Percentiles rank a stretch among this genome's conserved stretches.
Evolutionary conservation across 2,113 vertebrate species (phyloP).

Genomic region (Catagonus wagneri): DNA sequence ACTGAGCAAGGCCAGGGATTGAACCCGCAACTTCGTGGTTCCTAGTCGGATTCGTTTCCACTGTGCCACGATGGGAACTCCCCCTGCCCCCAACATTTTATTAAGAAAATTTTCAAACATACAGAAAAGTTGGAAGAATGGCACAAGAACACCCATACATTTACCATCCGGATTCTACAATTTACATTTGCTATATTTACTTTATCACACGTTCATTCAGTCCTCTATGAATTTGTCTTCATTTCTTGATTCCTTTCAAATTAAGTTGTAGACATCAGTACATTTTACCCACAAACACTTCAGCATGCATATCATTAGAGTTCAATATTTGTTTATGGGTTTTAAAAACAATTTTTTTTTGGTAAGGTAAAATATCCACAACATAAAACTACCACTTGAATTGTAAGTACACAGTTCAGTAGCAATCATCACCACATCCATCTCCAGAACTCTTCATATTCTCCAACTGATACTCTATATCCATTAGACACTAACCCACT

Average conservation of each 20-base stretch:
- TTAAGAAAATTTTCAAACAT: background rate
- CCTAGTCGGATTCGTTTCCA: too few species aligned
- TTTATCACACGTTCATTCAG: background rate
- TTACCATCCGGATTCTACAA: background rate
- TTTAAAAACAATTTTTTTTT: background rate
- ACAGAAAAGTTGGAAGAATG: constrained; percentile 39
- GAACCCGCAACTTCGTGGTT: too few species aligned
- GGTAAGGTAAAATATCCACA: background rate
- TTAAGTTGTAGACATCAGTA: background rate
- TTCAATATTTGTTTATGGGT: background rate
- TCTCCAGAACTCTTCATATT: background rate
- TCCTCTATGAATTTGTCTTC: background rate
- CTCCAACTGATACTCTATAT: background rate
- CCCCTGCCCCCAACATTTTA: constrained; percentile 6
- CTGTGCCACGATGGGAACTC: too few species aligned
- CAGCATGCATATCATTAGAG: background rate
- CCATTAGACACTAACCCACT: background rate
- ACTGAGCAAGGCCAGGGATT: too few species aligned
- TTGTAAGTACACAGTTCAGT: background rate
- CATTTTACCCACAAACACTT: background rate
- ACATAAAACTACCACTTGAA: background rate
- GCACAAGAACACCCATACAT: background rate
- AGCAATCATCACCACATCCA: background rate
- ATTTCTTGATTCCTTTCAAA: constrained; percentile 7
- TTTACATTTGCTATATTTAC: background rate